phyloP scores from a whole-genome alignment of 2,797 vertebrate species.

The Eulemur albifrons region DNA sequence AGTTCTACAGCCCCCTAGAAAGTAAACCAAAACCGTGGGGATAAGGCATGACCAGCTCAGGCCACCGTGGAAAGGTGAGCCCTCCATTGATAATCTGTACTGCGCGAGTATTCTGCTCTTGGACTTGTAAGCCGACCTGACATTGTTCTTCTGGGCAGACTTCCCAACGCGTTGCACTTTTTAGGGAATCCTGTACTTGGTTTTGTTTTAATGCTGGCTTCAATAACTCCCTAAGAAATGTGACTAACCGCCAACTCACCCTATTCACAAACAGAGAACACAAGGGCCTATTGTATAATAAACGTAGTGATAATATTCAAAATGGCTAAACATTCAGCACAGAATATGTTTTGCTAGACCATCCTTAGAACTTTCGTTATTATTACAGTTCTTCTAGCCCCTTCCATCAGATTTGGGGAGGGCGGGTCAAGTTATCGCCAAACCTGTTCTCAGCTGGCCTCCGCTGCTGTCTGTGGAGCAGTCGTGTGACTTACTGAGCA shows the following conservation, averaged over 20 bases:
- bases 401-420: background rate
- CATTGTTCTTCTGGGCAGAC: background rate
- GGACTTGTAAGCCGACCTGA: background rate
- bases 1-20: background rate
- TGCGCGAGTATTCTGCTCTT: background rate
- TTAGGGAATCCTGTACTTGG: slow-evolving; percentile 42
- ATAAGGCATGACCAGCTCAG: background rate
- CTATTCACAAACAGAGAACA: slow-evolving; percentile 34
- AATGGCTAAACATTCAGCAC: background rate
- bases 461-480: background rate
- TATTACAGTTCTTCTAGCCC: background rate
- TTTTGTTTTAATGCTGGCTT: slow-evolving; percentile 50
- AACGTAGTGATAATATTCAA: background rate
- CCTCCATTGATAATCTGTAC: background rate
- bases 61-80: background rate
- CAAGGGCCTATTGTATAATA: slow-evolving; percentile 44
- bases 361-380: background rate
- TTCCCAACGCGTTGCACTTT: slow-evolving; percentile 33
- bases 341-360: background rate
- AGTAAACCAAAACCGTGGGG: background rate
- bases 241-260: slow-evolving; percentile 48
- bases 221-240: slow-evolving; percentile 41
- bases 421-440: background rate
- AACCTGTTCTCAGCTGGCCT: background rate
- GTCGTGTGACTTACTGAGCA: too few relatives aligned